Evolutionary conservation across 2,888 invertebrate species (phyloP).

Genomic region (Cantharis nigra): DNA sequence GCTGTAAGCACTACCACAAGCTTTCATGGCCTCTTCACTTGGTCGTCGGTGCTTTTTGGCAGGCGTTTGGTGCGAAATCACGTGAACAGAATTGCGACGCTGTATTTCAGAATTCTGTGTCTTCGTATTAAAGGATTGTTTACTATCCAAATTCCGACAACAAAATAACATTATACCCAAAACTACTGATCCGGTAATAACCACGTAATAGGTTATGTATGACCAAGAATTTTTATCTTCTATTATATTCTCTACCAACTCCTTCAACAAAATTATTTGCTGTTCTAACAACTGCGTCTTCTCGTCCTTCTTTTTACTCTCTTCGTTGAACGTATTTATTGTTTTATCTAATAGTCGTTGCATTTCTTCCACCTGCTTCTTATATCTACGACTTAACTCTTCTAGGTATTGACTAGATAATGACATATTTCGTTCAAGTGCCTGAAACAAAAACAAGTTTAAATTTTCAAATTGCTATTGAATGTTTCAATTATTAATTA

Average conservation of each 20-base stretch:
- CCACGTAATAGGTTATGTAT: slow-evolving; percentile 62
- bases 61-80: slow-evolving; percentile 61
- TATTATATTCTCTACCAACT: slow-evolving; percentile 63
- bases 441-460: slow-evolving; percentile 61
- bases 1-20: slow-evolving; percentile 60
- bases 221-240: slow-evolving; percentile 69
- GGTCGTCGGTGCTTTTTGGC: slow-evolving; percentile 68
- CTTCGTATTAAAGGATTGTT: slow-evolving; percentile 16
- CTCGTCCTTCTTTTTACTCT: slow-evolving; percentile 78
- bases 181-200: slow-evolving; percentile 58
- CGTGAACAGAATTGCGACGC: slow-evolving; percentile 70
- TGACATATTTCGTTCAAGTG: slow-evolving; percentile 95
- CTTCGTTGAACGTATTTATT: slow-evolving; percentile 72
- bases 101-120: slow-evolving; percentile 35
- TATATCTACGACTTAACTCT: slow-evolving; percentile 92
- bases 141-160: slow-evolving; percentile 52
- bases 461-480: background rate
- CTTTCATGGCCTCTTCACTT: slow-evolving; percentile 73
- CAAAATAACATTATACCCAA: slow-evolving; percentile 61
- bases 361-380: slow-evolving; percentile 95
- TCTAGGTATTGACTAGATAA: slow-evolving; percentile 95
- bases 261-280: slow-evolving; percentile 66
- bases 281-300: slow-evolving; percentile 62
- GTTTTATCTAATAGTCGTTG: slow-evolving; percentile 83
- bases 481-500: no score